These are phyloP conservation scores for Eulithis prunata DNA, from an alignment of 2,888 invertebrate species.

Conservation along the genomic window DNA sequence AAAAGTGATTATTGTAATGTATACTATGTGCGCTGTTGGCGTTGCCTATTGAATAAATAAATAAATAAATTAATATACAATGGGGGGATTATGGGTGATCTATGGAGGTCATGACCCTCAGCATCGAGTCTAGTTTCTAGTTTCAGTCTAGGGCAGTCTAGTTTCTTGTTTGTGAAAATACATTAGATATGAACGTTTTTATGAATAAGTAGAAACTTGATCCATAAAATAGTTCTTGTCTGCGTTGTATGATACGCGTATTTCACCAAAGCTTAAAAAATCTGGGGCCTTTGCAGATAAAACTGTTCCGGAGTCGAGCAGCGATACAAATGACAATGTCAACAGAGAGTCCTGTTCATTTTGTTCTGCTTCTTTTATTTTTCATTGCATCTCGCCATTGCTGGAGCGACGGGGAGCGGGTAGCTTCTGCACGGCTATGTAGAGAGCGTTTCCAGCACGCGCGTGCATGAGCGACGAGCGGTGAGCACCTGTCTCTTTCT, in stretches of 20 bases:
- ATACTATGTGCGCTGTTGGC: no score
- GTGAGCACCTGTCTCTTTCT: no score
- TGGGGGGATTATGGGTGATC: no score
- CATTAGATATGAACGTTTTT: no score
- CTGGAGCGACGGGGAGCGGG: constrained; percentile 43
- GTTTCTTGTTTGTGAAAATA: no score
- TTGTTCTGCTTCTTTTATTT: constrained; percentile 66
- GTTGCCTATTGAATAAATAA: no score
- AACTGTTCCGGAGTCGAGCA: constrained; percentile 43
- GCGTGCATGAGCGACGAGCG: neutral
- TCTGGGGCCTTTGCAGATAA: constrained; percentile 33
- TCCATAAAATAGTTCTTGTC: neutral
- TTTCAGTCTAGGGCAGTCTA: no score
- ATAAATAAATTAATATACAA: no score
- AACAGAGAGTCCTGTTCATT: constrained; percentile 61
- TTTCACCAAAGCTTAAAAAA: constrained; percentile 17
- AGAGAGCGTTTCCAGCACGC: constrained; percentile 23
- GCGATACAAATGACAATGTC: constrained; percentile 62
- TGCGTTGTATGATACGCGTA: neutral
- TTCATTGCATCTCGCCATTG: constrained; percentile 58
- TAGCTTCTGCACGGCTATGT: constrained; percentile 43
- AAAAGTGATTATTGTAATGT: no score
- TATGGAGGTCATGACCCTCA: no score
- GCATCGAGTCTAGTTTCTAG: no score
- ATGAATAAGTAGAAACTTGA: no score